Evolutionary conservation across 2,113 vertebrate genomes (phyloP), one percentile per base, ranked within the genome.

Genomic region (Hyla sarda): DNA sequence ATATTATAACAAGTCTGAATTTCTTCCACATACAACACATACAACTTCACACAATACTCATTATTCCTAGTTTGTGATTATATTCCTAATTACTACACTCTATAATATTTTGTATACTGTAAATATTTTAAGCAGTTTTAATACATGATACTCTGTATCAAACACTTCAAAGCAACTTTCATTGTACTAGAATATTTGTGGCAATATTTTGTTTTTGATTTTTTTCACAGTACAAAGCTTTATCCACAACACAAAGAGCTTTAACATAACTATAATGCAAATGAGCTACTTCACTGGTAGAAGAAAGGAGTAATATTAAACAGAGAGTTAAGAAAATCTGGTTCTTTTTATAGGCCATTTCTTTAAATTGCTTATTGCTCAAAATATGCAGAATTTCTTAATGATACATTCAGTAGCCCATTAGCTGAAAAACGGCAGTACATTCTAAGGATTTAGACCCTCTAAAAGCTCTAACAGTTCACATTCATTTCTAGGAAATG

Each of bases 321-420:
- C 25, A 34, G 82, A 11, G 82, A 62, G 52, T 62, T 60, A 30
- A 84, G 71, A 62, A 58, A 54, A 84, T 84, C 76, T 62, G 52
- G 14, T 76, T 17, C 71, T 75, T 83, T 82, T 75, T 82, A 30
- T 58, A 52, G 34, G 48, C 23, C 67, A 11, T 72, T 74, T 45
- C 34, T 84, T 84, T 45, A 48, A 84, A 76, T 54, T 50, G 72
- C 82, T 62, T 65, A 75, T 28, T 84, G 34, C 54, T 74, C 23
- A 75, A 76, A 84, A 75, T 76, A 76, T 84, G 71, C 71, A 74
- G 54, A 73, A 75, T 62, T 76, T 19, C 23, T 76, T 62, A 84
- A 84, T 84, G 54, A 75, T 62, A 76, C 54, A 62, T 75, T 84
- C 19, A 60, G 54, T 60, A 48, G 82, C 17, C 71, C 54, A 84